Evolutionary conservation across 2,113 vertebrate species (phyloP).

Genomic region (Aptenodytes forsteri): DNA sequence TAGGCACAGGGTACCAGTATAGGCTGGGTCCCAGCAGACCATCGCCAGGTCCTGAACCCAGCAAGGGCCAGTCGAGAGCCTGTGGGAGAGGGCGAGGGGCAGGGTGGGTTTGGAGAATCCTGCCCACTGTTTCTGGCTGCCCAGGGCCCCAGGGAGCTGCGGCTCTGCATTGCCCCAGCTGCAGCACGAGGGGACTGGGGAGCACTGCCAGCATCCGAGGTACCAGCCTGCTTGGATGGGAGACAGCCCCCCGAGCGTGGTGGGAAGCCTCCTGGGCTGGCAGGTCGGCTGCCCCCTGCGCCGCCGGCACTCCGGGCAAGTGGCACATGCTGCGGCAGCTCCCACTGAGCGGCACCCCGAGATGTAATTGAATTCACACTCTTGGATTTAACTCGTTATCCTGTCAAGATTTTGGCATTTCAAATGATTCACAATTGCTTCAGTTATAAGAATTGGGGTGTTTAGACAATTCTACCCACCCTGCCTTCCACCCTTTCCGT

Average conservation of each 20-base stretch:
- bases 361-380: constrained; percentile 56
- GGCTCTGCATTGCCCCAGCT: background rate
- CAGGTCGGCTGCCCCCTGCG: rapidly evolving
- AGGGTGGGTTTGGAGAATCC: background rate
- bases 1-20: rapidly evolving
- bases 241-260: background rate
- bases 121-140: background rate
- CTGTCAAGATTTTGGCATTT: constrained; percentile 62
- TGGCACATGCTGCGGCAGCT: background rate
- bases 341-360: background rate
- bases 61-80: background rate
- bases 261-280: background rate
- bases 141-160: background rate
- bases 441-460: constrained; percentile 50
- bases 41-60: rapidly evolving
- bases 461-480: constrained; percentile 61
- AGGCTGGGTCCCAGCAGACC: background rate
- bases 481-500: constrained; percentile 1
- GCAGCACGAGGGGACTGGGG: background rate
- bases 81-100: rapidly evolving
- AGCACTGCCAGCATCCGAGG: background rate
- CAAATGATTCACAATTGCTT: constrained; percentile 64
- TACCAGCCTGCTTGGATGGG: rapidly evolving
- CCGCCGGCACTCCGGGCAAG: rapidly evolving
- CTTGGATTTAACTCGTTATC: constrained; percentile 54